Percentiles rank a stretch among this genome's conserved stretches.
phyloP scores from a whole-genome alignment of 2,113 vertebrate genomes.

The Mastomys coucha region DNA sequence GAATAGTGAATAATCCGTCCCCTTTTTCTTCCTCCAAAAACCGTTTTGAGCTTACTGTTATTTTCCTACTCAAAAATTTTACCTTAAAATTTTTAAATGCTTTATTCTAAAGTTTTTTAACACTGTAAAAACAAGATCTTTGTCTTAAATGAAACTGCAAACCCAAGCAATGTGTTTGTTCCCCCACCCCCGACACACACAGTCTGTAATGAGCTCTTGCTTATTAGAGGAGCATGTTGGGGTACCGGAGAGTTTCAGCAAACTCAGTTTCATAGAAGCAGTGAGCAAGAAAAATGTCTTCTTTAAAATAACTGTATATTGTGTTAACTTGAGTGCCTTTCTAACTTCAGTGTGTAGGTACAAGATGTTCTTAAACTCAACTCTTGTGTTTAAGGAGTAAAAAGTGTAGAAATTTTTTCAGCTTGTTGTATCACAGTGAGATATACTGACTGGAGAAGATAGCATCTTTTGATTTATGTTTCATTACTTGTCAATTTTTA shows the following conservation, averaged over 20 bases:
- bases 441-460: background rate
- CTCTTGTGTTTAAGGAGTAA: slow-evolving; percentile 33
- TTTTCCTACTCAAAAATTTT: slow-evolving; percentile 69
- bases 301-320: slow-evolving; percentile 44
- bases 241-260: background rate
- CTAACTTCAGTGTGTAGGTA: background rate
- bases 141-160: slow-evolving; percentile 53
- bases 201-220: background rate
- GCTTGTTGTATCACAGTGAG: slow-evolving; percentile 23
- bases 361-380: slow-evolving; percentile 62
- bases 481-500: slow-evolving; percentile 21
- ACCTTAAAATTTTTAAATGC: slow-evolving; percentile 65
- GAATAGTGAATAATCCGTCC: background rate
- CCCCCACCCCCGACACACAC: background rate
- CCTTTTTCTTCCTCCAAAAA: background rate
- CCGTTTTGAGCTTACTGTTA: slow-evolving; percentile 47
- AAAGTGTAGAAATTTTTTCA: background rate
- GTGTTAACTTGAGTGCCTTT: slow-evolving; percentile 76
- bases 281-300: slow-evolving; percentile 56
- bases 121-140: slow-evolving; percentile 34
- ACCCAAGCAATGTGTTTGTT: background rate
- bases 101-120: slow-evolving; percentile 53
- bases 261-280: background rate
- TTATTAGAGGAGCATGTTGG: background rate
- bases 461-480: slow-evolving; percentile 41